phyloP scores from a whole-genome alignment of 2,888 invertebrate genomes.

The Sphaerophoria taeniata region DNA sequence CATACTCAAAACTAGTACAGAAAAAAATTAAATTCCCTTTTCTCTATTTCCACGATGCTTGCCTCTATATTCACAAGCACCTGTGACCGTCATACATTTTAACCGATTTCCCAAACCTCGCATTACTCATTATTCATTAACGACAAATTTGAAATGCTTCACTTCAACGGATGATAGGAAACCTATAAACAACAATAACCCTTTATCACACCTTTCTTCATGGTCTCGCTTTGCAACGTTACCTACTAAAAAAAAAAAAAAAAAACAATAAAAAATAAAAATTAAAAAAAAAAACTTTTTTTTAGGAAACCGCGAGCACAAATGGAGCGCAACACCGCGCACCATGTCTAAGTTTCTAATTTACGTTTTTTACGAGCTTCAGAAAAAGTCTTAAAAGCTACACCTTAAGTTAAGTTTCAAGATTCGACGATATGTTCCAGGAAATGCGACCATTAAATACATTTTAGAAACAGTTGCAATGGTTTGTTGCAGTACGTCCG shows the following conservation, averaged over 20 bases:
- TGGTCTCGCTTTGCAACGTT: no score
- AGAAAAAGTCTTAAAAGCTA: neutral
- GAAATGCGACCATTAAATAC: slow-evolving; percentile 21
- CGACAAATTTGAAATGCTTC: no score
- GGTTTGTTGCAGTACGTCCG: slow-evolving; percentile 1
- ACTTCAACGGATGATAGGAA: no score
- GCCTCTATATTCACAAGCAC: no score
- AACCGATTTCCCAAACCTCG: no score
- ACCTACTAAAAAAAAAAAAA: neutral
- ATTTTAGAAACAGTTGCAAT: slow-evolving; percentile 42
- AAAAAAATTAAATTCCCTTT: no score
- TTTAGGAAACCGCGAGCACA: slow-evolving; percentile 53
- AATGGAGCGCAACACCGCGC: slow-evolving; percentile 51
- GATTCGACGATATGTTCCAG: slow-evolving; percentile 27
- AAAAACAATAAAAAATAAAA: neutral
- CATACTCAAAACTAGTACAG: no score
- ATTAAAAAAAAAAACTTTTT: slow-evolving; percentile 24
- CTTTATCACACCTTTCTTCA: no score
- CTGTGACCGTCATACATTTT: no score
- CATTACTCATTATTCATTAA: no score
- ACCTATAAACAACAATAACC: no score
- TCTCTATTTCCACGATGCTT: no score
- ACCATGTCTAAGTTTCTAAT: slow-evolving; percentile 21
- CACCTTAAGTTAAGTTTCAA: neutral
- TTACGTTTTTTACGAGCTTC: slow-evolving; percentile 16